Percentiles rank a stretch among this genome's conserved stretches.
phyloP scores from a whole-genome alignment of 2,888 invertebrate genomes.

The Papilio gigon region DNA sequence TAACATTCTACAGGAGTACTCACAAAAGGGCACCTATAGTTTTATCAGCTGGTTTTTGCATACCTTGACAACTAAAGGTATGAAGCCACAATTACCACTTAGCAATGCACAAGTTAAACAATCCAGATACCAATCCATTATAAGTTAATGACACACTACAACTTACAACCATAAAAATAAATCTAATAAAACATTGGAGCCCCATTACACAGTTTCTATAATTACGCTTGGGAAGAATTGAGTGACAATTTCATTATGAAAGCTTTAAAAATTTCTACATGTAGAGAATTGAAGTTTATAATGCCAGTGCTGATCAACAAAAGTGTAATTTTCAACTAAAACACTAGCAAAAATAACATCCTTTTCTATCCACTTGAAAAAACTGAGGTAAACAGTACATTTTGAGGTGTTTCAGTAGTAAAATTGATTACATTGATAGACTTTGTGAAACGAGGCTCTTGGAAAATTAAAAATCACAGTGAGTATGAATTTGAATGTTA shows the following conservation, averaged over 20 bases:
- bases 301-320: background rate
- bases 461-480: constrained; percentile 42
- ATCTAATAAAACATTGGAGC: constrained; percentile 34
- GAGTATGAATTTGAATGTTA: constrained; percentile 40
- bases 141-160: constrained; percentile 29
- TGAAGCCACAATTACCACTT: constrained; percentile 11
- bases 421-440: no score
- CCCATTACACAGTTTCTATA: constrained; percentile 18
- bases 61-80: constrained; percentile 8
- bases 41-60: constrained; percentile 15
- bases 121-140: constrained; percentile 16
- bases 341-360: no score
- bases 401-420: background rate
- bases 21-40: constrained; percentile 10
- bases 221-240: background rate
- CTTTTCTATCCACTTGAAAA: background rate
- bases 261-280: background rate
- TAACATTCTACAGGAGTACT: constrained; percentile 34
- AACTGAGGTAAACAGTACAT: background rate
- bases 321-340: no score
- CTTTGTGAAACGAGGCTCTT: constrained; percentile 33
- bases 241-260: background rate
- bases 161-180: constrained; percentile 38
- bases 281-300: background rate
- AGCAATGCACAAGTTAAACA: constrained; percentile 23